phyloP scores from a whole-genome alignment of 2,113 vertebrate species.

The Lethenteron reissneri region DNA sequence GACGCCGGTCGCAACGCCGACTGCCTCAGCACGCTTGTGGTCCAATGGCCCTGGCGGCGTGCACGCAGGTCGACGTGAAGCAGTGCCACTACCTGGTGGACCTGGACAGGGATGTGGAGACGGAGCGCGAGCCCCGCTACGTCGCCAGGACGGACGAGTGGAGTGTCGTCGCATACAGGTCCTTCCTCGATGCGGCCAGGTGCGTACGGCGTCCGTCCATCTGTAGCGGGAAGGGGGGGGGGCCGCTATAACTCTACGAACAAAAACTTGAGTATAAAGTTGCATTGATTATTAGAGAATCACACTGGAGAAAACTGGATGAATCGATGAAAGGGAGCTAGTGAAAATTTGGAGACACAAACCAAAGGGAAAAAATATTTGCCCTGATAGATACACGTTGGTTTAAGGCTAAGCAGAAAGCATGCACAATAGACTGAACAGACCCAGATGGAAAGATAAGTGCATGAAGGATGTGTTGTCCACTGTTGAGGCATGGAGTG shows the following conservation, averaged over 20 bases:
- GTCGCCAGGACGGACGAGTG: conserved; percentile 60
- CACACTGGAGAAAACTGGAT: background rate
- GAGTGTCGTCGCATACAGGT: conserved; percentile 51
- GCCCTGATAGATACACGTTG: no score
- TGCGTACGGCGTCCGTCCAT: conserved; percentile 18
- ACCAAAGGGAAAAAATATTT: no score
- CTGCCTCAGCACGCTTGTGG: background rate
- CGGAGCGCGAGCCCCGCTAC: conserved; percentile 47
- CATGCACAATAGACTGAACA: no score
- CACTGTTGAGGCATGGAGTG: no score
- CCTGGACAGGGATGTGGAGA: conserved; percentile 38
- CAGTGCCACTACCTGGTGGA: conserved; percentile 91
- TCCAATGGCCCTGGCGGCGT: background rate
- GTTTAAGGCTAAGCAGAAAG: no score
- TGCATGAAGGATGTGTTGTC: no score
- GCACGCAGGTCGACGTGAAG: conserved; percentile 47
- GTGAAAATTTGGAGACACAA: background rate
- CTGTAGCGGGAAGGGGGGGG: background rate
- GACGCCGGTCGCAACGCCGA: background rate
- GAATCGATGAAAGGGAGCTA: background rate
- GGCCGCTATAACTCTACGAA: background rate
- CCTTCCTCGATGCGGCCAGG: conserved; percentile 71
- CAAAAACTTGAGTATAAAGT: background rate
- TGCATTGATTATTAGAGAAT: background rate
- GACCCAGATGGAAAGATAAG: no score